Base-by-base conservation (phyloP, 2,113 vertebrate species). In the Circaetus gallicus region DNA sequence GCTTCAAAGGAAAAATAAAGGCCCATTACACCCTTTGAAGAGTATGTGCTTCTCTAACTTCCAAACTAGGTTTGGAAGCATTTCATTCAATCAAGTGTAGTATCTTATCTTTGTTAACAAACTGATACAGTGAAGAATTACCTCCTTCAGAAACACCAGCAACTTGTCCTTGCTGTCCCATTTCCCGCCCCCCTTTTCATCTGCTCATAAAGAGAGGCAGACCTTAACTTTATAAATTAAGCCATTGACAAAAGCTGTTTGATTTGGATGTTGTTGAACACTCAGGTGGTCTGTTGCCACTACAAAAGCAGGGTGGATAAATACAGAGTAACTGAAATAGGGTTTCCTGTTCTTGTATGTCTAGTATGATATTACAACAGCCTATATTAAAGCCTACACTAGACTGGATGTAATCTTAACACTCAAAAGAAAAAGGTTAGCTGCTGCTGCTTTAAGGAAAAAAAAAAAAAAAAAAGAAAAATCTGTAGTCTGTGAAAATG, bases 41-140 rank as follows among this genome's bases (percentile, higher is more conserved):
- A 12, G 3, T 17, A 28, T 2, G 6, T 87, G 98, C 99, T 98
- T 98, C 99, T 98, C 98, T 74, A 94, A 97, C 98, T 98, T 98
- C 98, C 97, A 99, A 98, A 97, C 87, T 3, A 47, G 95, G 97
- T 97, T 98, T 98, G 97, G 98, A 98, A 98, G 98, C 85, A 47
- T 95, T 93, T 90, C 81, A 98, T 91, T 97, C 96, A 98, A 98
- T 98, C 98, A 97, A 98, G 99, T 99, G 99, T 99, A 99, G 99
- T 98, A 99, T 99, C 99, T 99, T 98, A 99, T 99, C 99, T 98
- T 97, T 97, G 98, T 99, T 98, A 99, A 99, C 99, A 99, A 98
- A 98, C 99, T 98, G 99, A 99, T 99, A 99, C 99, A 98, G 93
- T 76, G 91, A 93, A 98, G 97, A 97, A 98, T 80, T 97, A 98